Evolutionary conservation across 2,113 vertebrate species (phyloP), one percentile per base, ranked within the genome.

Genomic region (Oceanites oceanicus): DNA sequence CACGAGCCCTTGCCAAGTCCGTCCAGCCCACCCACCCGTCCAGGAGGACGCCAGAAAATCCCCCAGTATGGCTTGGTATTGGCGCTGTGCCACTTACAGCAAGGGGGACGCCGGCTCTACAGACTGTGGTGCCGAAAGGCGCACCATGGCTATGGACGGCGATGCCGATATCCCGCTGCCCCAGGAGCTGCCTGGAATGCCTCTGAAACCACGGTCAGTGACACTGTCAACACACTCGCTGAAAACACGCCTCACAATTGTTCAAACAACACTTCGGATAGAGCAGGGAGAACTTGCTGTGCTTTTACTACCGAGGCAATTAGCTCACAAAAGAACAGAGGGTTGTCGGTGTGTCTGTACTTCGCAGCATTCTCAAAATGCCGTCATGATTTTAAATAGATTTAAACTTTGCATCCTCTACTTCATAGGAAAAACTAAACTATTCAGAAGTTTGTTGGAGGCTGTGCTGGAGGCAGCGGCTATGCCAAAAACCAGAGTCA

Each of bases 301-400:
- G 86, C 79, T 32, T 44, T 52, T 17, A 1, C 29, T 17, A 3
- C 18, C 12, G 7, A 0, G 1, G 55, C 73, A 52, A 3, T 1
- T 12, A 32, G 18, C 56, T 75, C 13, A 1, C 74, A 22, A 4
- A 53, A 25, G 53, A 65, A 11, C 40, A 55, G 55, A 40, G 15
- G 9, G 32, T 1, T 15, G 65, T 40, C 0, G 0, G 10, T 12
- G 36, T 13, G 47, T 27, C 32, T 2, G 0, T 19, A 8, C 22
- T 23, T 44, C 0, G 5, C 6, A 1, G 44, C 15, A 2, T 22
- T 32, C 77, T 70, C 65, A 34, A 14, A 50, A 38, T 17, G 68
- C 61, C 61, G 26, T 47, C 7, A 9, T 32, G 44, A 53, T 53
- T 68, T 68, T 27, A 76, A 76, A 65, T 27, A 19, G 19, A 50